Percentiles rank a stretch among this genome's conserved stretches.
Conservation (phyloP, 2,888 invertebrate genomes). For the Lycia hirtaria region DNA sequence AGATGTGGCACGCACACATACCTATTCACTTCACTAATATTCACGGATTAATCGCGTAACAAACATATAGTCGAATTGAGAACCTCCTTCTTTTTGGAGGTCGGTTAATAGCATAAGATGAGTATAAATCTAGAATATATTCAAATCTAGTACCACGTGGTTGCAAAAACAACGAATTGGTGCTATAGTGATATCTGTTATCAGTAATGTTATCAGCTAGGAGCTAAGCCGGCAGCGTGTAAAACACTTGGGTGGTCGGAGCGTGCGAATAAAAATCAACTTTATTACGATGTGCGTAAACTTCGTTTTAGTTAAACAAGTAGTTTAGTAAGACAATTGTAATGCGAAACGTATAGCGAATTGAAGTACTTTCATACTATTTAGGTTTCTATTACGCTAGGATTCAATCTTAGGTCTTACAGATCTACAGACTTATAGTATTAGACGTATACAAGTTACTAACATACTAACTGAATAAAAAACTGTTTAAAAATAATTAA, state of each 20-base stretch:
- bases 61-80: no score
- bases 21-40: no score
- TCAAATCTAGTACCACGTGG: slow-evolving; percentile 20
- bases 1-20: no score
- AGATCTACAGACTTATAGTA: no score
- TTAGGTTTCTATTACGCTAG: no score
- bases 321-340: neutral
- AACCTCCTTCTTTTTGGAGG: neutral
- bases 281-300: slow-evolving; percentile 10
- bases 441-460: no score
- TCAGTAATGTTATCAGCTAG: slow-evolving; percentile 61
- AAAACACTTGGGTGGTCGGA: slow-evolving; percentile 58
- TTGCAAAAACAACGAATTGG: slow-evolving; percentile 50
- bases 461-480: no score
- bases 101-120: neutral
- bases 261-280: slow-evolving; percentile 28
- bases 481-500: no score
- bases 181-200: slow-evolving; percentile 58
- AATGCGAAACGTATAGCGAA: neutral
- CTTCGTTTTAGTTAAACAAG: neutral
- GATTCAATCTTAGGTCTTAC: no score
- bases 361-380: no score
- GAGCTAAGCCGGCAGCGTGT: slow-evolving; percentile 55
- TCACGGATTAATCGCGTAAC: no score
- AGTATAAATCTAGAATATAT: slow-evolving; percentile 11